A percentile compares a stretch with the other conserved stretches of the same genome.
These are phyloP conservation scores for Megaceryle maxima DNA, from an alignment of 2,113 vertebrate genomes.

Conservation along the genomic window DNA sequence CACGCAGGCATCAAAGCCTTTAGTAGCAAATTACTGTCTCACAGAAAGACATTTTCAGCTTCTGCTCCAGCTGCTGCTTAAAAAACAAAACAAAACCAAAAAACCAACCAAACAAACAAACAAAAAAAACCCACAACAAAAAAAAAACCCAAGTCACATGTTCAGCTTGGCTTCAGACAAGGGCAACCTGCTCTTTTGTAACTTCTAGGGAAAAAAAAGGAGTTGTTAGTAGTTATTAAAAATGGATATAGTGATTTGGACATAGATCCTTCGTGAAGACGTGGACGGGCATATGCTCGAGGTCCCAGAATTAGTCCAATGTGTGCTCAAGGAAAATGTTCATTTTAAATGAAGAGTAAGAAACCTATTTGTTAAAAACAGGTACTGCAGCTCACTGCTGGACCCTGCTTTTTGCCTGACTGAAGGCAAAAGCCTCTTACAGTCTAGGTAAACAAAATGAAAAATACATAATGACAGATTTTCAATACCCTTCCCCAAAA, in stretches of 20 bases:
- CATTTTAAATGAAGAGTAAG: slow-evolving; percentile 70
- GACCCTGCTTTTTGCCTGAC: slow-evolving; percentile 79
- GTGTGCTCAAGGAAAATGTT: slow-evolving; percentile 62
- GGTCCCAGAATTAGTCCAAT: slow-evolving; percentile 77
- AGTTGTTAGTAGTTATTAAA: slow-evolving; percentile 84
- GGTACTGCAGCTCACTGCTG: slow-evolving; percentile 74
- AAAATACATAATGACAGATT: slow-evolving; percentile 72
- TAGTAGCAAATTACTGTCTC: slow-evolving; percentile 86
- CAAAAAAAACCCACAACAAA: neutral
- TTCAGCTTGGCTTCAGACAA: slow-evolving; percentile 84
- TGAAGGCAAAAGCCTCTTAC: slow-evolving; percentile 82
- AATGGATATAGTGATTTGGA: slow-evolving; percentile 77
- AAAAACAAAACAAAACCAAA: slow-evolving; percentile 26
- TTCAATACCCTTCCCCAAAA: slow-evolving; percentile 70
- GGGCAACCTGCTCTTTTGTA: slow-evolving; percentile 82
- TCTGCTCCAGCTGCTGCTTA: slow-evolving; percentile 82
- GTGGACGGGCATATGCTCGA: slow-evolving; percentile 71
- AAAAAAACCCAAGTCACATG: slow-evolving; percentile 75
- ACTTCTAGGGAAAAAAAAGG: slow-evolving; percentile 74
- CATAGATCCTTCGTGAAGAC: slow-evolving; percentile 75
- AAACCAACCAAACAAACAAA: neutral
- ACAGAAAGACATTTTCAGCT: slow-evolving; percentile 86
- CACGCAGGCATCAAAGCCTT: slow-evolving; percentile 78
- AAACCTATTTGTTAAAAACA: slow-evolving; percentile 77
- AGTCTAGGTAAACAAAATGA: slow-evolving; percentile 78